Base-by-base conservation (phyloP, 2,113 vertebrate species). In the Illadopsis cleaveri region DNA sequence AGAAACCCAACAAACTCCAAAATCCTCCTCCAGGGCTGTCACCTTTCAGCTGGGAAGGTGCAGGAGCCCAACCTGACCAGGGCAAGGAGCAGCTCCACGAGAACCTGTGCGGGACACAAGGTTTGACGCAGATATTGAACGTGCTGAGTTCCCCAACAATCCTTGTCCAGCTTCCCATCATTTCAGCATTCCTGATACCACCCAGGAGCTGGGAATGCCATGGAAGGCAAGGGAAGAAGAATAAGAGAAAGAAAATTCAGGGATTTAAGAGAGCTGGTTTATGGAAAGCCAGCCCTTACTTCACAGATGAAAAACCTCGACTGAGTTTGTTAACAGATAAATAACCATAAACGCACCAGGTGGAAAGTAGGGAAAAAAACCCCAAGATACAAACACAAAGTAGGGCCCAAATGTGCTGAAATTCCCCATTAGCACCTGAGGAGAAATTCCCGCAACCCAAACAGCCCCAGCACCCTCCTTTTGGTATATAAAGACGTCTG, bases 71-170 rank as follows among this genome's bases (percentile, higher is more conserved):
- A 15, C 4, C 4, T n/a, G n/a, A 0, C 33, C 56, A 3, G 14
- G 1, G 8, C n/a, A 6, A 17, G 37, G 47, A 27, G 47, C 33
- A 33, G 82, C 79, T 7, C 24, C 56, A 25, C 0, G 0, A 30
- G 13, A 73, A 28, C 9, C 23, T 6, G 0, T 0, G 1, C 3
- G 64, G 38, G n/a, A 35, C 47, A 70, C 45, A 44, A 5, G 27
- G 37, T 9, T 28, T 33, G 0, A 7, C 33, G 6, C 12, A 21
- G 24, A 9, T 2, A 9, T 0, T 2, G 1, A 54, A 19, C 50
- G 58, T 22, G 28, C 64, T 7, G 20, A 60, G 22, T 5, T 12
- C 53, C 65, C 10, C 2, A 9, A 7, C 9, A 35, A 31, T 2
- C 61, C 18, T 2, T 1, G 22, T 8, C 18, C 71, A 64, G 23